Evolutionary conservation across 2,113 vertebrate genomes (phyloP), one percentile per base, ranked within the genome.

Genomic region (Trematocara variabile): DNA sequence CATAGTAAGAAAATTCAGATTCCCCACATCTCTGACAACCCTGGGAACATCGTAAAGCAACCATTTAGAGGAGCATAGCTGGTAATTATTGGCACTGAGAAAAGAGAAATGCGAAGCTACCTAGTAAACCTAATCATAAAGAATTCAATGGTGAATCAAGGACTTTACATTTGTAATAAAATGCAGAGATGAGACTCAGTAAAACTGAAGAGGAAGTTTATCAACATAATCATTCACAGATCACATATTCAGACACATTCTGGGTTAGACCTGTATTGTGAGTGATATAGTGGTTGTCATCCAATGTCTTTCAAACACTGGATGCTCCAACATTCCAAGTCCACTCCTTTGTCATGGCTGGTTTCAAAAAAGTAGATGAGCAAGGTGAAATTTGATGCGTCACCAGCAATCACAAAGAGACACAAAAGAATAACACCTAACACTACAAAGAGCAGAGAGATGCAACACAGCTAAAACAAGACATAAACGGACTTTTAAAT

Each of bases 161-260:
- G 55, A 58, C 13, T 58, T 30, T 58, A 30, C 1, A 58, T 58
- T 30, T 58, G 25, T 58, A 30, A 30, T 30, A 30, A 30, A 58
- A 58, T 0, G 0, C 25, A 16, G 25, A 58, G 55, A 30, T 30
- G 13, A 58, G 22, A 22, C n/a, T 53, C 50, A 11, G n/a, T 53
- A 20, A 53, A 53, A 20, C 50, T 53, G n/a, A 20, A 10, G 6
- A 25, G 6, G 22, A 56, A 28, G 0, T 56, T 56, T 56, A 16
- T 56, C 12, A 56, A 14, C 54, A 28, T 28, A 56, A 56, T 56
- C 54, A 30, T 56, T 56, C 54, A 56, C 55, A 58, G 55, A 16
- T 30, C 13, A 8, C 7, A 8, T 56, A 56, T 30, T 56, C 3
- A 56, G 55, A 56, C 25, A 56, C 25, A 56, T 56, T 56, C 7